Conservation (phyloP, 2,113 vertebrate species). For the Pogona vitticeps region DNA sequence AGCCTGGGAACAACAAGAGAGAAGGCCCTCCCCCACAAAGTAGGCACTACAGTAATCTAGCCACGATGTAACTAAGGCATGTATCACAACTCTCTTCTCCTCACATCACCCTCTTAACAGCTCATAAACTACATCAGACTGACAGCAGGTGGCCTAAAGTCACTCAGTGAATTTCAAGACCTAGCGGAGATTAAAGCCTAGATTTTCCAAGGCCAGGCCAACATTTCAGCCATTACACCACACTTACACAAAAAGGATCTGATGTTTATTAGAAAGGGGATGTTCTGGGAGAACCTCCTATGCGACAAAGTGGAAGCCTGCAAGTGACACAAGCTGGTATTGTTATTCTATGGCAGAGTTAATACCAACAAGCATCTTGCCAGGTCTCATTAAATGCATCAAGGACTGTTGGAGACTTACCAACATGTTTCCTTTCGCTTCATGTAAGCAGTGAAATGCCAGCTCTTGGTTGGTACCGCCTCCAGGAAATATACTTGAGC, state of each 20-base stretch:
- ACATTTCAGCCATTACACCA: too few relatives aligned
- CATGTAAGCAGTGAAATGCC: slow-evolving; percentile 89
- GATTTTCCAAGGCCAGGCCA: too few relatives aligned
- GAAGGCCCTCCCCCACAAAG: too few relatives aligned
- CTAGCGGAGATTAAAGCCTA: too few relatives aligned
- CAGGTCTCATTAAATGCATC: not conserved
- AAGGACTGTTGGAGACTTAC: slow-evolving; percentile 75
- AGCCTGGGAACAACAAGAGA: too few relatives aligned
- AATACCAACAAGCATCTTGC: not conserved
- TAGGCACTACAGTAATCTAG: too few relatives aligned
- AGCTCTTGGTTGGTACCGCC: slow-evolving; percentile 98
- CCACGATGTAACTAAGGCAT: too few relatives aligned
- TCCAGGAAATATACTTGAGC: slow-evolving; percentile 91
- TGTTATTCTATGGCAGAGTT: not conserved
- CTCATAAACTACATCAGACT: not conserved
- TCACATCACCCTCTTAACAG: too few relatives aligned
- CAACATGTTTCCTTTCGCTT: slow-evolving; percentile 91
- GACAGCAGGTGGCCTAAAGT: too few relatives aligned
- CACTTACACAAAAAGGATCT: not conserved
- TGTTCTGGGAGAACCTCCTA: not conserved
- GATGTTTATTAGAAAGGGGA: not conserved
- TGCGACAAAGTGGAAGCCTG: not conserved
- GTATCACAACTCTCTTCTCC: too few relatives aligned
- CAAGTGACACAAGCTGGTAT: not conserved
- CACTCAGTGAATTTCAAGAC: too few relatives aligned